phyloP scores from a whole-genome alignment of 2,888 invertebrate species.

The Eumerus sabulonum region DNA sequence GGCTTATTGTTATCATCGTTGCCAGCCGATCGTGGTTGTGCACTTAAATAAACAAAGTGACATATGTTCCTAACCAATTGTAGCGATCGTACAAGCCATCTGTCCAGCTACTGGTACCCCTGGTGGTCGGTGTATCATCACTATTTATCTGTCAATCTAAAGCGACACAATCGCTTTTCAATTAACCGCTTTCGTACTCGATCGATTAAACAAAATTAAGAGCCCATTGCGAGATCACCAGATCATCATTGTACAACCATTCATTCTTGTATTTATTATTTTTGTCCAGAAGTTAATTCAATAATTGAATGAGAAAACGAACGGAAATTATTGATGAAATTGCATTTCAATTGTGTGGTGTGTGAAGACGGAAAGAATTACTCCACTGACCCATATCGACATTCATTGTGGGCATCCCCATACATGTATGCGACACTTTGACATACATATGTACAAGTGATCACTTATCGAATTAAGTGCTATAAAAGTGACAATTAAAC shows the following conservation, averaged over 20 bases:
- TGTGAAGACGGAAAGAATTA: slow-evolving; percentile 26
- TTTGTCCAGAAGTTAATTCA: slow-evolving; percentile 24
- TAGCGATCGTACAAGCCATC: slow-evolving; percentile 45
- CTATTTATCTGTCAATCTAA: slow-evolving; percentile 53
- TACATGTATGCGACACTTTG: slow-evolving; percentile 4
- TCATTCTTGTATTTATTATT: slow-evolving; percentile 28
- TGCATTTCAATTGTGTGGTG: slow-evolving; percentile 28
- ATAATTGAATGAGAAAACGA: slow-evolving; percentile 49
- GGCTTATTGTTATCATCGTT: background rate
- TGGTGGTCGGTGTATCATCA: slow-evolving; percentile 51
- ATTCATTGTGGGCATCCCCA: slow-evolving; percentile 19
- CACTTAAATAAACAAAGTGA: slow-evolving; percentile 49
- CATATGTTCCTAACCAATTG: slow-evolving; percentile 45
- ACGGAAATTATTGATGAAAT: slow-evolving; percentile 48
- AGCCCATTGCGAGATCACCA: no score
- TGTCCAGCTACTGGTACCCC: slow-evolving; percentile 53
- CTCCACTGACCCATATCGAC: slow-evolving; percentile 57
- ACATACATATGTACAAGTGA: slow-evolving; percentile 28
- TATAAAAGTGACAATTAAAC: slow-evolving; percentile 63
- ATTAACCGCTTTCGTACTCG: slow-evolving; percentile 38
- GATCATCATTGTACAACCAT: slow-evolving; percentile 5
- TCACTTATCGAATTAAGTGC: slow-evolving; percentile 60
- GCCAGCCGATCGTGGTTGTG: slow-evolving; percentile 9
- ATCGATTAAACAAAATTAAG: slow-evolving; percentile 48
- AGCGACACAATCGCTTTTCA: slow-evolving; percentile 60